Percentiles rank a stretch among this genome's conserved stretches.
Conservation (phyloP, 2,888 invertebrate genomes). For the Melieria crassipennis region DNA sequence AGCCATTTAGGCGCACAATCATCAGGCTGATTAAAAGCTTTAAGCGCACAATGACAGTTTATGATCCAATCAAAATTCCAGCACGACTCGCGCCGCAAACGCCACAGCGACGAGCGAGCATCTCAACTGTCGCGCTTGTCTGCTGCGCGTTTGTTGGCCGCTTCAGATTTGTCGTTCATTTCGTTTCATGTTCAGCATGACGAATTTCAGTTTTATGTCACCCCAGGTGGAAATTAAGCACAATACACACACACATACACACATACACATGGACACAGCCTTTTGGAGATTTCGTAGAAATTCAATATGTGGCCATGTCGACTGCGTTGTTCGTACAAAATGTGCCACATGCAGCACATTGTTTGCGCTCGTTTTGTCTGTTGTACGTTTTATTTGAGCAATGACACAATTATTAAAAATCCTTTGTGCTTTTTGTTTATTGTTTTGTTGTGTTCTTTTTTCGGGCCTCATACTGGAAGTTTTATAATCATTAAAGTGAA, state of each 20-base stretch:
- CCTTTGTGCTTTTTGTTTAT: slow-evolving; percentile 22
- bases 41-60: slow-evolving; percentile 37
- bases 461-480: slow-evolving; percentile 3
- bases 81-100: slow-evolving; percentile 40
- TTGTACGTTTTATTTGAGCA: slow-evolving; percentile 31
- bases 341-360: slow-evolving; percentile 1
- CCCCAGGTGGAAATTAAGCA: slow-evolving; percentile 22
- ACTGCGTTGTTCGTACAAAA: not conserved
- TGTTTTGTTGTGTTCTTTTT: not conserved
- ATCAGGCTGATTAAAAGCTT: slow-evolving; percentile 38
- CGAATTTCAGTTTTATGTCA: slow-evolving; percentile 26
- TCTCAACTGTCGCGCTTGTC: not conserved
- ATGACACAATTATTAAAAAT: slow-evolving; percentile 36
- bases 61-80: slow-evolving; percentile 45
- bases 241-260: not conserved
- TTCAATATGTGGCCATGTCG: slow-evolving; percentile 17
- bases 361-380: slow-evolving; percentile 12
- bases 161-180: slow-evolving; percentile 1
- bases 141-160: not conserved
- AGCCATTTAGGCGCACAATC: not conserved
- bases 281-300: slow-evolving; percentile 29
- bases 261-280: not conserved
- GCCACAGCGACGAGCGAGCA: slow-evolving; percentile 17
- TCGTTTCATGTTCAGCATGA: slow-evolving; percentile 14
- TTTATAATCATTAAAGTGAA: slow-evolving; percentile 36